A percentile compares a stretch with the other conserved stretches of the same genome.
Evolutionary conservation across 2,797 vertebrate species (phyloP).

Genomic region (Florisuga fusca): DNA sequence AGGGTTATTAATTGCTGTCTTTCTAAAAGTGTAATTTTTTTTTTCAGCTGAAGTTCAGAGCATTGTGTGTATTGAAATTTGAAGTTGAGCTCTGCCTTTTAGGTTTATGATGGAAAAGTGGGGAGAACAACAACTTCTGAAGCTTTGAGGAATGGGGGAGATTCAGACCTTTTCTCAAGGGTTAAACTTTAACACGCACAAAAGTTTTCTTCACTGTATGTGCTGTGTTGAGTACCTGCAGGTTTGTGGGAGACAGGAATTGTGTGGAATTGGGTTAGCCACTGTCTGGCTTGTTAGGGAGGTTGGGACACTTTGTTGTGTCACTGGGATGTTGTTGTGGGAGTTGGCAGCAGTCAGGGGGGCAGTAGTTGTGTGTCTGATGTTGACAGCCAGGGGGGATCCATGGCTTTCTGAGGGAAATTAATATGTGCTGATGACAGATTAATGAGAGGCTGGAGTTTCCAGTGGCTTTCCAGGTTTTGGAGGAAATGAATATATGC

Average conservation of each 20-base stretch:
- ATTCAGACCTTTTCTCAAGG: neutral
- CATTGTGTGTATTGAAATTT: neutral
- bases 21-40: neutral
- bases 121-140: neutral
- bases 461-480: neutral
- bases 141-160: neutral
- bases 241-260: neutral
- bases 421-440: neutral
- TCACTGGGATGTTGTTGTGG: rapidly evolving
- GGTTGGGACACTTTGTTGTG: neutral
- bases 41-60: neutral
- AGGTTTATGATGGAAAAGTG: neutral
- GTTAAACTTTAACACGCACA: neutral
- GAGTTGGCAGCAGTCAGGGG: neutral
- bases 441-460: neutral
- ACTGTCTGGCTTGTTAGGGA: neutral
- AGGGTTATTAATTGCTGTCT: neutral
- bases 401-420: neutral
- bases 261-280: neutral
- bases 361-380: neutral
- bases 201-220: rapidly evolving
- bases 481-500: neutral
- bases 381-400: neutral
- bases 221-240: rapidly evolving
- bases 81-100: neutral